A percentile compares a stretch with the other conserved stretches of the same genome.
phyloP scores from a whole-genome alignment of 2,888 invertebrate species.

The Leptinotarsa haldemani region DNA sequence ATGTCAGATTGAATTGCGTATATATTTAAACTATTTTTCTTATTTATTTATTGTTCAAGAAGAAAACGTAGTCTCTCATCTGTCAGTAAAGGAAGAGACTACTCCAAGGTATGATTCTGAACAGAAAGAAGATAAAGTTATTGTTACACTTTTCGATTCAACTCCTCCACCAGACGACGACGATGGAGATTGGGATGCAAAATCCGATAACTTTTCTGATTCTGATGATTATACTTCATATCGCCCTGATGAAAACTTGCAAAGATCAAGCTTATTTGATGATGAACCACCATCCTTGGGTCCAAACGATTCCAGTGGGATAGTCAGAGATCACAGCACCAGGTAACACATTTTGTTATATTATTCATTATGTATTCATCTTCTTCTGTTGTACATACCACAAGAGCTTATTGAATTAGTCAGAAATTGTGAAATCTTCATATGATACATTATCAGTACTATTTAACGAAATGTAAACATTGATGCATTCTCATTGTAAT shows the following conservation, averaged over 20 bases:
- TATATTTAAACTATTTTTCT: too few species aligned
- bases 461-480: too few species aligned
- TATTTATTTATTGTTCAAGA: not conserved
- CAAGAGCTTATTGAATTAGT: too few species aligned
- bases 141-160: constrained; percentile 33
- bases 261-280: constrained; percentile 54
- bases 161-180: constrained; percentile 35
- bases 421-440: too few species aligned
- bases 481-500: too few species aligned
- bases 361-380: not conserved
- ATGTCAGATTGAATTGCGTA: not conserved
- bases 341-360: constrained; percentile 37
- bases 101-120: not conserved
- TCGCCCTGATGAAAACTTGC: constrained; percentile 31
- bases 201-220: constrained; percentile 57
- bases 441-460: too few species aligned
- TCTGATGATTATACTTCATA: constrained; percentile 46
- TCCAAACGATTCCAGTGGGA: constrained; percentile 55
- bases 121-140: constrained; percentile 16
- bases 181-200: constrained; percentile 56
- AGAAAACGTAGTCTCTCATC: not conserved
- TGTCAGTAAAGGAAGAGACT: not conserved
- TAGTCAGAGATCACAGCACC: constrained; percentile 51
- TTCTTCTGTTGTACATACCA: too few species aligned
- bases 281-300: constrained; percentile 57